Conservation (phyloP, 2,888 invertebrate genomes). For the Agrilus biguttatus region DNA sequence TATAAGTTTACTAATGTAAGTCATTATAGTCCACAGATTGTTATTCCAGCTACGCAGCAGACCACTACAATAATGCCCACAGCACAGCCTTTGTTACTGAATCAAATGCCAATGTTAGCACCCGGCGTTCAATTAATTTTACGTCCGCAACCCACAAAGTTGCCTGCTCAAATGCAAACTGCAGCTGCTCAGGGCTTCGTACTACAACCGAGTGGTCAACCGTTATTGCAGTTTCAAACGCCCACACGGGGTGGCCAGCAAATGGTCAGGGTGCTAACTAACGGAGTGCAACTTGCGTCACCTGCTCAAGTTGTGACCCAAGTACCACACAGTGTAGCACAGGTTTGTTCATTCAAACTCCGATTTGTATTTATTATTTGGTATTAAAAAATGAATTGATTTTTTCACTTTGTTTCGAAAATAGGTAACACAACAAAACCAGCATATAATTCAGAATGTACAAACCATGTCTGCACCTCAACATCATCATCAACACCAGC, state of each 20-base stretch:
- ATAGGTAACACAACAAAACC: constrained; percentile 3
- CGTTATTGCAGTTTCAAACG: constrained; percentile 23
- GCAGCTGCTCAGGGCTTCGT: constrained; percentile 27
- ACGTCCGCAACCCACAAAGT: constrained; percentile 44
- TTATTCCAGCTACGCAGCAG: constrained; percentile 25
- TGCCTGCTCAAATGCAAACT: constrained; percentile 26
- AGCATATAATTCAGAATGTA: constrained; percentile 16
- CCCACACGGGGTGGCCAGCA: constrained; percentile 30
- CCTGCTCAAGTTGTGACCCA: constrained; percentile 9
- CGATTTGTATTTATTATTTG: too few relatives aligned
- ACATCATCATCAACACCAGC: constrained; percentile 16
- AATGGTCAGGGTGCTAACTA: constrained; percentile 45
- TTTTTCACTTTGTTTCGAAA: too few relatives aligned
- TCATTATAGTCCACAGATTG: constrained; percentile 26
- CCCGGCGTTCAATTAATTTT: constrained; percentile 59
- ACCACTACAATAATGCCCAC: constrained; percentile 28
- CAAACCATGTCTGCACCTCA: neutral
- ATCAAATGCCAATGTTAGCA: constrained; percentile 32
- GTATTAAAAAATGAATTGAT: too few relatives aligned
- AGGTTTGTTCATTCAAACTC: neutral
- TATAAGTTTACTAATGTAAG: neutral
- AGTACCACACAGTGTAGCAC: constrained; percentile 5
- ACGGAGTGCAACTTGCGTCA: constrained; percentile 29
- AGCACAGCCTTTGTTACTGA: constrained; percentile 27
- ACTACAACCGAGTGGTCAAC: constrained; percentile 25